Evolutionary conservation across 2,888 invertebrate species (phyloP).

Genomic region (Chrysolina haemoptera): DNA sequence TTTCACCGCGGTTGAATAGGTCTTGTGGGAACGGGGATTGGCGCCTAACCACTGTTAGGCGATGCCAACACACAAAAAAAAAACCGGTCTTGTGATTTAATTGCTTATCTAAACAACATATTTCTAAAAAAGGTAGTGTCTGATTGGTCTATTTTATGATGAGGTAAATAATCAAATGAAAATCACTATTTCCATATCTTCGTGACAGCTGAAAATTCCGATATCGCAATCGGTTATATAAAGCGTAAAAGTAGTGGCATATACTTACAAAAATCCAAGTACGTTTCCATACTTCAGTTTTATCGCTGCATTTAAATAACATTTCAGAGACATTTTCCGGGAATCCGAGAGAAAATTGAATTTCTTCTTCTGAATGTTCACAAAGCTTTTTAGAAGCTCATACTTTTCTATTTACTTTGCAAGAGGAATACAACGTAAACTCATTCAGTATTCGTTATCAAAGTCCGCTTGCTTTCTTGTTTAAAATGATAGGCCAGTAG

Average conservation of each 20-base stretch:
- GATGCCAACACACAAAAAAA: no score
- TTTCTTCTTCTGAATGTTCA: slow-evolving; percentile 29
- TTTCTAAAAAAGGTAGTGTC: no score
- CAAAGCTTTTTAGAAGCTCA: not conserved
- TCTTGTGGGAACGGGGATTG: no score
- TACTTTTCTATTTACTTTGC: not conserved
- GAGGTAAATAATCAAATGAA: no score
- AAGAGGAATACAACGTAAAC: not conserved
- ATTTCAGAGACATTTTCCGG: slow-evolving; percentile 7
- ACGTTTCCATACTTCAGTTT: not conserved
- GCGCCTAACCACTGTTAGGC: no score
- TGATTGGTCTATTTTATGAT: no score
- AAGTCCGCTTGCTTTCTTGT: not conserved
- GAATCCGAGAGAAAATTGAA: slow-evolving; percentile 43
- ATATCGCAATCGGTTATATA: not conserved
- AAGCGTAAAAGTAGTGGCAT: slow-evolving; percentile 5
- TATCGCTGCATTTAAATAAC: slow-evolving; percentile 5
- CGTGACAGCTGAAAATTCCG: no score
- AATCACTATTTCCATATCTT: no score
- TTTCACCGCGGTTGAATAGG: no score
- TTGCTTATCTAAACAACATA: no score
- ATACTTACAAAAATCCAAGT: not conserved
- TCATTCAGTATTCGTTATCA: slow-evolving; percentile 4
- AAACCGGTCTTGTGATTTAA: no score
- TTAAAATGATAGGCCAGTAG: no score